Evolutionary conservation across 1,140 invertebrate species (phyloP), one percentile per base, ranked within the genome.

Genomic region (Drosophila rhopaloa): DNA sequence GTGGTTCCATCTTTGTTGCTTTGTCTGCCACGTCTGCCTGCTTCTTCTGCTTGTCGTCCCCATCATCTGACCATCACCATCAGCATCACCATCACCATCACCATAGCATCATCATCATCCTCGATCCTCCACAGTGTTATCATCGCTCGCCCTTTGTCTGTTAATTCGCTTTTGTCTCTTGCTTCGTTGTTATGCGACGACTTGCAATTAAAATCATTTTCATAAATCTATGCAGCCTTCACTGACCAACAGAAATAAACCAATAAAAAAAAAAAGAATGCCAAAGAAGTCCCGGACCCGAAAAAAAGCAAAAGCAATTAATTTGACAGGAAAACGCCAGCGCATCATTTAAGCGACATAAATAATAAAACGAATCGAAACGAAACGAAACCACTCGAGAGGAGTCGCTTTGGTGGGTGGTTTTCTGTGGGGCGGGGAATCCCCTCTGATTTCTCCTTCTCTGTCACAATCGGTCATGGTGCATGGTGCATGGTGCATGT

Each of bases 341-440:
- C 82, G 82, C 82, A 79, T 76, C 82, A 86, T 86, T 81, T 86
- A 86, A 86, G 70, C 74, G 62, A 56, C 58, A 85, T 81, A 82
- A 86, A 86, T 85, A 86, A 78, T 85, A 65, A 74, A 59, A 32
- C 46, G 40, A 46, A 61, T 32, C 73, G 73, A 16, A 44, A 19
- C 9, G 29, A 32, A 32, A 32, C 29, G 7, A 32, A 70, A 73
- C 40, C 65, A 72, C 54, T 59, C 67, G 55, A 60, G 47, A 72
- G 43, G 53, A 41, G 27, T 51, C 40, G 38, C 32, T 29, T 47
- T 27, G 32, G 54, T 46, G n/a, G 19, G 32, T 46, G 40, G 29
- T 41, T 54, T 46, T 51, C 13, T 13, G 43, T 11, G 13, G 13
- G 13, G 13, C 27, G 16, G 27, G 37, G 37, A 37, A 14, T 19